These are phyloP conservation scores for Melanostoma mellinum DNA, from an alignment of 2,888 invertebrate genomes.

Conservation along the genomic window DNA sequence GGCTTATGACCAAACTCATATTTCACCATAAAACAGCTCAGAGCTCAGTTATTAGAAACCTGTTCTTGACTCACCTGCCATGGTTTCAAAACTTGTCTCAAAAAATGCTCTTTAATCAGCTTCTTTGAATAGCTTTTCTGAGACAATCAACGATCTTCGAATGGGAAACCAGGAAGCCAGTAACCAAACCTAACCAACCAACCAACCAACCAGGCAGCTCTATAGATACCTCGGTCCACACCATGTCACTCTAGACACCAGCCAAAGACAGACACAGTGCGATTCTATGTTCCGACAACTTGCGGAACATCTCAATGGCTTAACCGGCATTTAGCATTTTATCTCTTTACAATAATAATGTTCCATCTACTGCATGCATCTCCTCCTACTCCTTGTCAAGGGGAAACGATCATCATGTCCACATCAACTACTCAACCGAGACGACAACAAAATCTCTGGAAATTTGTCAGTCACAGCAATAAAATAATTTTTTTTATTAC, in stretches of 20 bases:
- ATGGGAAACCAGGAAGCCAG: slow-evolving; percentile 66
- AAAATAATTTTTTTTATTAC: slow-evolving; percentile 66
- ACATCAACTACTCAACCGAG: slow-evolving; percentile 57
- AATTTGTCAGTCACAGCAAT: slow-evolving; percentile 70
- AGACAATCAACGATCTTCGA: slow-evolving; percentile 15
- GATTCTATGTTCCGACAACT: slow-evolving; percentile 29
- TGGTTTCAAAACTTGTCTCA: slow-evolving; percentile 23
- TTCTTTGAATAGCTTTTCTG: slow-evolving; percentile 23
- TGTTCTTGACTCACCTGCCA: slow-evolving; percentile 30
- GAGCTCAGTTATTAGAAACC: neutral
- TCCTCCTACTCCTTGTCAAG: slow-evolving; percentile 36
- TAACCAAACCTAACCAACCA: neutral
- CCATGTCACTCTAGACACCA: slow-evolving; percentile 25
- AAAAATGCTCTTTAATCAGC: slow-evolving; percentile 25
- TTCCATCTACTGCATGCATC: slow-evolving; percentile 8
- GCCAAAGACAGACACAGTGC: slow-evolving; percentile 7
- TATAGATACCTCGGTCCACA: slow-evolving; percentile 17
- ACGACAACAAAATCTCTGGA: slow-evolving; percentile 64
- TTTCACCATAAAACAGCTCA: neutral
- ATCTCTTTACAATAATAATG: slow-evolving; percentile 38
- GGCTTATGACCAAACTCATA: slow-evolving; percentile 6
- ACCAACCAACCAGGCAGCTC: no score
- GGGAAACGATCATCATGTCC: slow-evolving; percentile 57
- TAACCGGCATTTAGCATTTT: slow-evolving; percentile 32
- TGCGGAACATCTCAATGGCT: slow-evolving; percentile 61